phyloP scores from a whole-genome alignment of 2,797 vertebrate genomes.

The Chrosomus eos region DNA sequence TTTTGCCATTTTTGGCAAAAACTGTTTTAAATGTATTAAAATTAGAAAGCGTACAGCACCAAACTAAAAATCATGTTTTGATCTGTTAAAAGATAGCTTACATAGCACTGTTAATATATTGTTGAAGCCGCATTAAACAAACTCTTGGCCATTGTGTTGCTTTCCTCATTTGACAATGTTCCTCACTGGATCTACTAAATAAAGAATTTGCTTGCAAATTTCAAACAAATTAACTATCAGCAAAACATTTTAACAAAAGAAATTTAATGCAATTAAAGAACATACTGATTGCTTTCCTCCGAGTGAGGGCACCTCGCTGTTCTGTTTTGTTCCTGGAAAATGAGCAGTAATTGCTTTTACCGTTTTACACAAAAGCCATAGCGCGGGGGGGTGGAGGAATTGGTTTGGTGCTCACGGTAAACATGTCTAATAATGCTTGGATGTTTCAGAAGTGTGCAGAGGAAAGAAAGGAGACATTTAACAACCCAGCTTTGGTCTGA shows the following conservation, averaged over 20 bases:
- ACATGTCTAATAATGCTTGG: constrained; percentile 24
- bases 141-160: background rate
- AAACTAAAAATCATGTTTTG: background rate
- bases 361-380: constrained; percentile 27
- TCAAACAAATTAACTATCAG: constrained; percentile 20
- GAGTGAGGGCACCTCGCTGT: constrained; percentile 8
- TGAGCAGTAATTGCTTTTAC: constrained; percentile 42
- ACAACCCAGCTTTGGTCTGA: background rate
- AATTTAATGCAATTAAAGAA: constrained; percentile 34
- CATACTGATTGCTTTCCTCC: constrained; percentile 28
- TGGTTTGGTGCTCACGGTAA: constrained; percentile 5
- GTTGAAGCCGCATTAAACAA: background rate
- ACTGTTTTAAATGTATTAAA: no score
- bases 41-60: background rate
- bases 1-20: no score
- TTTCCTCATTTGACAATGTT: background rate
- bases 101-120: background rate
- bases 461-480: constrained; percentile 5
- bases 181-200: constrained; percentile 3
- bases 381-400: background rate
- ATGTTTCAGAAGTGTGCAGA: background rate
- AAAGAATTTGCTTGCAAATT: constrained; percentile 15
- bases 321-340: constrained; percentile 46
- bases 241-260: constrained; percentile 40
- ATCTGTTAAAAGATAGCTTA: background rate